Percentiles rank a stretch among this genome's conserved stretches.
These are phyloP conservation scores for Forbesichthys agassizii DNA, from an alignment of 2,113 vertebrate genomes.

Conservation along the genomic window DNA sequence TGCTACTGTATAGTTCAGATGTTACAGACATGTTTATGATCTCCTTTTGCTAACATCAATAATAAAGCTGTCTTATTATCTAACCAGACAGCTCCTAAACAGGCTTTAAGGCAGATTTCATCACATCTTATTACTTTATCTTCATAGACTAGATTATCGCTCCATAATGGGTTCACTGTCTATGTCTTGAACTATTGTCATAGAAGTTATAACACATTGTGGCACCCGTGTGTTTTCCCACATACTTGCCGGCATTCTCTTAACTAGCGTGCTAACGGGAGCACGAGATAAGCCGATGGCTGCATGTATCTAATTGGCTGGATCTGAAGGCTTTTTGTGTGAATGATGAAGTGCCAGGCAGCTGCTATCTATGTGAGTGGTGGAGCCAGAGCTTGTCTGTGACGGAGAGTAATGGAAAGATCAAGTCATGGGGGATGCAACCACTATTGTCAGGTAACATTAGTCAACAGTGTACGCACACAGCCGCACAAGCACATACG, in stretches of 20 bases:
- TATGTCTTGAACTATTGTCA: neutral
- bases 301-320: conserved; percentile 57
- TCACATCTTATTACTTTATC: conserved; percentile 23
- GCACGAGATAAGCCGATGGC: conserved; percentile 45
- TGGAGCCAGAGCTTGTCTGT: conserved; percentile 35
- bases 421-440: conserved; percentile 20
- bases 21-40: neutral
- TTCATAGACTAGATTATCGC: conserved; percentile 1
- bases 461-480: conserved; percentile 13
- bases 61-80: neutral
- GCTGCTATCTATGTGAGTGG: conserved; percentile 43
- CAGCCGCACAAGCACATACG: neutral
- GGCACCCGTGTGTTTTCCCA: conserved; percentile 3
- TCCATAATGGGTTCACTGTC: conserved; percentile 1
- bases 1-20: neutral
- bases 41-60: neutral
- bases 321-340: conserved; percentile 46
- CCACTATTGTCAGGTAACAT: conserved; percentile 36
- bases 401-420: conserved; percentile 57
- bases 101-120: neutral
- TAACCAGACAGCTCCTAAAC: neutral
- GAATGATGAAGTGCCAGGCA: conserved; percentile 53
- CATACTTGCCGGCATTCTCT: neutral
- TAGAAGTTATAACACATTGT: neutral
- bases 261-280: conserved; percentile 43